Conservation (phyloP, 2,797 vertebrate species). For the Sparidentex hasta region DNA sequence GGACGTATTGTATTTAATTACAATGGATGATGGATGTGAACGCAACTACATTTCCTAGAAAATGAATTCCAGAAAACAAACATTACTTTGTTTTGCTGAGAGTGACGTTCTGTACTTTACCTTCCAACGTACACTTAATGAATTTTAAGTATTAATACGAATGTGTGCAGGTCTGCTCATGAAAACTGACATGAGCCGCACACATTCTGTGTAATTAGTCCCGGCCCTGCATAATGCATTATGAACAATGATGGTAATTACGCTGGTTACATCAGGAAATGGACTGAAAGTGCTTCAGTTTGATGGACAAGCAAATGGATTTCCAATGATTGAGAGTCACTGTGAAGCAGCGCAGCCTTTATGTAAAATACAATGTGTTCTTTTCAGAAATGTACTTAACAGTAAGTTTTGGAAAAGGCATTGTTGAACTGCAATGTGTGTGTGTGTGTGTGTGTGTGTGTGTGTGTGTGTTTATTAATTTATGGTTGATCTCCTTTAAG, state of each 20-base stretch:
- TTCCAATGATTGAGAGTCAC: background rate
- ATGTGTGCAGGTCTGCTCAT: constrained; percentile 27
- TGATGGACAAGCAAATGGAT: constrained; percentile 39
- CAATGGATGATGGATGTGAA: too few species aligned
- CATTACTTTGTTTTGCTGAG: background rate
- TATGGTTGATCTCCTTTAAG: background rate
- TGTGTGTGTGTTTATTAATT: too few species aligned
- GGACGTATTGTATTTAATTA: too few species aligned
- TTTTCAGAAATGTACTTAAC: background rate
- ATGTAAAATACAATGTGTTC: background rate
- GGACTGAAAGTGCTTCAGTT: constrained; percentile 23
- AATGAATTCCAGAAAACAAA: background rate
- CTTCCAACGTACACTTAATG: background rate
- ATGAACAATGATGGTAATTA: constrained; percentile 44
- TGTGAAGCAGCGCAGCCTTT: background rate
- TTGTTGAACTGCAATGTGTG: background rate
- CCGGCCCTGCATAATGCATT: constrained; percentile 33
- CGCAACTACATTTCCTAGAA: background rate
- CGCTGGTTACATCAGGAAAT: constrained; percentile 23
- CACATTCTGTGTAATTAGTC: constrained; percentile 37
- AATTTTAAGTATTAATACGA: background rate
- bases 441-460: too few species aligned
- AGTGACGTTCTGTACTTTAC: background rate
- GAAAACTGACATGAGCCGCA: background rate
- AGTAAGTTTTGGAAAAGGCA: background rate